Evolutionary conservation across 2,113 vertebrate species (phyloP).

Genomic region (Aegithalos caudatus): DNA sequence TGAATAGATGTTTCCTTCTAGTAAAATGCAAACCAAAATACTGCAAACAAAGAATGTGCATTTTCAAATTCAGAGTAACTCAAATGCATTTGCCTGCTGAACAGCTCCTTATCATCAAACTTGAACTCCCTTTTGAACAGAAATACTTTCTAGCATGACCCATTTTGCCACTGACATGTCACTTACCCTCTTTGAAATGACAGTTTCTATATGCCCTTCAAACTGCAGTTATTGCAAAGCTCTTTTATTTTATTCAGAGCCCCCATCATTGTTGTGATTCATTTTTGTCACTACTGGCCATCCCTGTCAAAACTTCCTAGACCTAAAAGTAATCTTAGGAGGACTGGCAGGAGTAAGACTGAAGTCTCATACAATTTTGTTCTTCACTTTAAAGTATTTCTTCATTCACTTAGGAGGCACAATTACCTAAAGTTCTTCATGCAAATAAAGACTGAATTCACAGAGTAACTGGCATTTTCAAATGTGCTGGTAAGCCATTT

Average conservation of each 20-base stretch:
- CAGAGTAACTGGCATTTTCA: neutral
- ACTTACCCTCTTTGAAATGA: constrained; percentile 5
- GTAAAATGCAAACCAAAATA: neutral
- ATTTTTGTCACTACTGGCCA: neutral
- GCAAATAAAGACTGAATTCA: neutral
- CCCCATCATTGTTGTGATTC: neutral
- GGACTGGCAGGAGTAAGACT: neutral
- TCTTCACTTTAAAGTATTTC: neutral
- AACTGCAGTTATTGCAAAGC: neutral
- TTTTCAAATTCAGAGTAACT: neutral
- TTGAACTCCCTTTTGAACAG: neutral
- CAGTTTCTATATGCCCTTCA: neutral
- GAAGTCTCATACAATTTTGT: neutral
- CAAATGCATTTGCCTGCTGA: neutral
- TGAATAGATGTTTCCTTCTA: neutral
- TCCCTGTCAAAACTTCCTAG: neutral
- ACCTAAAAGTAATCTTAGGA: neutral
- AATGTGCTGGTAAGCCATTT: neutral
- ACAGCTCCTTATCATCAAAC: neutral
- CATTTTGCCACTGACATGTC: neutral
- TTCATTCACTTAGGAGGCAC: neutral
- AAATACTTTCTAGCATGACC: neutral
- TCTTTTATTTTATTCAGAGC: constrained; percentile 8
- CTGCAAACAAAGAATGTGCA: neutral
- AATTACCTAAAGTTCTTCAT: neutral